Evolutionary conservation across 2,888 invertebrate species (phyloP).

Genomic region (Synanthedon andrenaeformis): DNA sequence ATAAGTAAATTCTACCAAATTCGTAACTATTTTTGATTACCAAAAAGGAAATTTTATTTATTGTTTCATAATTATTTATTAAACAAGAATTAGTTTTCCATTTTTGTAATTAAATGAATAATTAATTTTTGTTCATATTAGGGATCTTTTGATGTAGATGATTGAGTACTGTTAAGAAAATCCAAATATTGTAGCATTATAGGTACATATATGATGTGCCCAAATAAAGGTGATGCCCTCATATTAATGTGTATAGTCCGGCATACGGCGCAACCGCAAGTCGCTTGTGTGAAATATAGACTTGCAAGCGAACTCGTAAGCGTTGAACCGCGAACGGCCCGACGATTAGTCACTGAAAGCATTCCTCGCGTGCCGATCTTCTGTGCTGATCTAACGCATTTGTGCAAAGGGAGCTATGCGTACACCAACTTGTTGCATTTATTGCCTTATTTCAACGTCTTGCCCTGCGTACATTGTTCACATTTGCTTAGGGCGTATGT

Average conservation of each 20-base stretch:
- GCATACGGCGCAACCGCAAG: constrained; percentile 9
- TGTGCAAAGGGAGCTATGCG: background rate
- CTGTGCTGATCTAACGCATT: constrained; percentile 16
- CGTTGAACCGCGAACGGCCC: constrained; percentile 33
- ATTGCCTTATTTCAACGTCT: constrained; percentile 2
- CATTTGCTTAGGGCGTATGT: background rate
- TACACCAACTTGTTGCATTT: background rate
- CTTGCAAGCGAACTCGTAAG: constrained; percentile 18
- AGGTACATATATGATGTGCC: too few species aligned
- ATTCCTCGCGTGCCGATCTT: constrained; percentile 50
- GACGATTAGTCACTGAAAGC: constrained; percentile 60
- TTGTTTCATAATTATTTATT: too few species aligned
- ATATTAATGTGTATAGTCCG: background rate
- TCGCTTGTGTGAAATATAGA: constrained; percentile 20
- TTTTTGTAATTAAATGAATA: too few species aligned
- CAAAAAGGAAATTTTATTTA: too few species aligned
- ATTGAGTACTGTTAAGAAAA: too few species aligned
- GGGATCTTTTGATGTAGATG: too few species aligned
- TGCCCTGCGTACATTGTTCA: background rate
- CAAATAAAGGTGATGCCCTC: too few species aligned
- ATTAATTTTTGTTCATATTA: too few species aligned
- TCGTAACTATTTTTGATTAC: too few species aligned
- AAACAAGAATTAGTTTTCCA: too few species aligned
- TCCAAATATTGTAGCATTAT: too few species aligned
- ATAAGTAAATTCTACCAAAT: too few species aligned